A percentile compares a stretch with the other conserved stretches of the same genome.
Evolutionary conservation across 2,888 invertebrate genomes (phyloP).

Genomic region (Shargacucullia verbasci): DNA sequence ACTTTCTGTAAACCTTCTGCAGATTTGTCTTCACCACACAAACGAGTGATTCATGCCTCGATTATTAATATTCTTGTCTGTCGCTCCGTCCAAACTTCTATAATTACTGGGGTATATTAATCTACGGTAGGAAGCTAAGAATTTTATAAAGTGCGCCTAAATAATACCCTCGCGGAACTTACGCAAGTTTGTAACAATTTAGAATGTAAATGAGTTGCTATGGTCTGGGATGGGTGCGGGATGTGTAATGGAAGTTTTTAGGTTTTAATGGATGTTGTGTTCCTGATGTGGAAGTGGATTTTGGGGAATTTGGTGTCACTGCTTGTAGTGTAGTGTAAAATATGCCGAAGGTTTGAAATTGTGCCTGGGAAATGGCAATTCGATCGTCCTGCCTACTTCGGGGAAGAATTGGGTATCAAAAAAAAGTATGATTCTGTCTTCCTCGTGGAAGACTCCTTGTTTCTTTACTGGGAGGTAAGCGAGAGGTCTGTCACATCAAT

Average conservation of each 20-base stretch:
- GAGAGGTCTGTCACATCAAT: too few relatives aligned
- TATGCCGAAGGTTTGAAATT: too few relatives aligned
- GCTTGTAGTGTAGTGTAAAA: too few relatives aligned
- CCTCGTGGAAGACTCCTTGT: too few relatives aligned
- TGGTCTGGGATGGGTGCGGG: slow-evolving; percentile 21
- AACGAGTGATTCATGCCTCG: slow-evolving; percentile 53
- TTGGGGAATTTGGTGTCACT: too few relatives aligned
- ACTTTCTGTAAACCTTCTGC: slow-evolving; percentile 29
- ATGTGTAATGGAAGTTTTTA: slow-evolving; percentile 26
- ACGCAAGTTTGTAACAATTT: slow-evolving; percentile 47
- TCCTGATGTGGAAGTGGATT: neutral
- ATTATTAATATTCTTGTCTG: slow-evolving; percentile 60
- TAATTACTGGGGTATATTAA: slow-evolving; percentile 60
- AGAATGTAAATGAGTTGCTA: slow-evolving; percentile 53
- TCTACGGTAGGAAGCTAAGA: slow-evolving; percentile 51
- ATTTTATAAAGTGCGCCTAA: slow-evolving; percentile 58
- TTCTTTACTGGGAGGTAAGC: too few relatives aligned
- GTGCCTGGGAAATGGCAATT: too few relatives aligned
- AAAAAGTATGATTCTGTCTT: too few relatives aligned
- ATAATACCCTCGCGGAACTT: slow-evolving; percentile 40
- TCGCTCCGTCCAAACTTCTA: slow-evolving; percentile 54
- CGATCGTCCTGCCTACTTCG: too few relatives aligned
- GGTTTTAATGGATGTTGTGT: slow-evolving; percentile 18
- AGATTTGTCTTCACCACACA: neutral
- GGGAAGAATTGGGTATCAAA: too few relatives aligned